A percentile compares a stretch with the other conserved stretches of the same genome.
Conservation (phyloP, 2,113 vertebrate genomes). For the Acrocephalus arundinaceus region DNA sequence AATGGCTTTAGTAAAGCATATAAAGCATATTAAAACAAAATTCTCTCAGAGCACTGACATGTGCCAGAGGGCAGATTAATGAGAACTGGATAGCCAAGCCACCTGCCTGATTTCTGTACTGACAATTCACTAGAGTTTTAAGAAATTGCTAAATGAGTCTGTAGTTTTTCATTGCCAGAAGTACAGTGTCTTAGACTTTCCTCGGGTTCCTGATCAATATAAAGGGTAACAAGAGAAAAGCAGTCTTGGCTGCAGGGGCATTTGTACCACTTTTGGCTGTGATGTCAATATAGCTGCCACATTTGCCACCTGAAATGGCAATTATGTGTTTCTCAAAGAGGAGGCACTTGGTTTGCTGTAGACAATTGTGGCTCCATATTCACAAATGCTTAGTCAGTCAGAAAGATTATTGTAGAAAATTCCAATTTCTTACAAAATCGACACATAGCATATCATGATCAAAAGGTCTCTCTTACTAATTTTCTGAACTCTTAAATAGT, state of each 20-base stretch:
- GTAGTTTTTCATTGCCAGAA: slow-evolving; percentile 23
- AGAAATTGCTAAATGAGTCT: slow-evolving; percentile 1
- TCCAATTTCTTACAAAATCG: background rate
- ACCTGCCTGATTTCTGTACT: slow-evolving; percentile 4
- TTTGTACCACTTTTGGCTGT: background rate
- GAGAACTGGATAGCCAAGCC: background rate
- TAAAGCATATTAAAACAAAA: background rate
- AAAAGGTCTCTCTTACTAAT: background rate
- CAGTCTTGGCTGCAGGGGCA: background rate
- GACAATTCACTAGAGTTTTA: background rate
- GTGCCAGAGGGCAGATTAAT: slow-evolving; percentile 36
- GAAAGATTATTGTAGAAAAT: background rate
- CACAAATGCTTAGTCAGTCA: background rate
- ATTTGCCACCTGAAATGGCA: background rate
- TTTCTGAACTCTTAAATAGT: background rate
- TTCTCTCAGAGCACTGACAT: background rate
- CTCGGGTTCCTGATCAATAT: background rate
- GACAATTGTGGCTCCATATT: background rate
- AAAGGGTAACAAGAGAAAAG: background rate
- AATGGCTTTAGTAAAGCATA: slow-evolving; percentile 31
- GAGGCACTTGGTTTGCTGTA: background rate
- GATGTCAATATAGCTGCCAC: background rate
- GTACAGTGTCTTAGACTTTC: background rate
- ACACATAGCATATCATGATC: background rate
- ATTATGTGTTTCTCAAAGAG: background rate